Base-by-base conservation (phyloP, 2,797 vertebrate species). In the Sebastes alutus region DNA sequence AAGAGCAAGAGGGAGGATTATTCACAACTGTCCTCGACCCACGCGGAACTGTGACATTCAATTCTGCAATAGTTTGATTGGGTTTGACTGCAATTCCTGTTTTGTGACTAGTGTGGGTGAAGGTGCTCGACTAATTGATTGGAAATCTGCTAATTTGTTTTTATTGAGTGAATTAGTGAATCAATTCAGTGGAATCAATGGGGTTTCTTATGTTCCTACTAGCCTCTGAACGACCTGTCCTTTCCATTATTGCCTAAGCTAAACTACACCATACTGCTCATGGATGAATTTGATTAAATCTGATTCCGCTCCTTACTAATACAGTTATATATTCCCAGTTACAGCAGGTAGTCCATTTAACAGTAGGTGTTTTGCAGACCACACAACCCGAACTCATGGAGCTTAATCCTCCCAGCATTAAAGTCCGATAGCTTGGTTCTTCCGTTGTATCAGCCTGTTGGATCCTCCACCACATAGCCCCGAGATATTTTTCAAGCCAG, bases 91-190 rank as follows among this genome's bases (percentile, higher is more conserved):
- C 42, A 3, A 1, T 75, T 74, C 14, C n/a, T 33, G 33, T 67
- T 58, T 11, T 25, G 64, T 23, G 66, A n/a, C 30, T 6, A 46
- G 58, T 14, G 4, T 4, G 12, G 12, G 20, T 22, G 35, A 71
- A 54, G 52, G 16, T 18, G 49, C 23, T 58, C 23, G 14, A 60
- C 11, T 46, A 35, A 59, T 20, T 54, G 72, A 61, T 58, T 27
- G 76, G 33, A 75, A 82, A 72, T 77, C 23, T 5, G 33, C 72
- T 81, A 2, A 72, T 78, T 74, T 65, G n/a, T 80, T 86, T 85
- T 16, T 49, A 78, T 68, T 32, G 79, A 82, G 49, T 9, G 23
- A 77, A 76, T 84, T 72, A 66, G 63, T 4, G n/a, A 72, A 71
- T 84, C 73, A 29, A 22, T 63, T 27, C 6, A 4, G 18, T 46